Conservation (phyloP, 2,113 vertebrate species). For the Dinomys branickii region DNA sequence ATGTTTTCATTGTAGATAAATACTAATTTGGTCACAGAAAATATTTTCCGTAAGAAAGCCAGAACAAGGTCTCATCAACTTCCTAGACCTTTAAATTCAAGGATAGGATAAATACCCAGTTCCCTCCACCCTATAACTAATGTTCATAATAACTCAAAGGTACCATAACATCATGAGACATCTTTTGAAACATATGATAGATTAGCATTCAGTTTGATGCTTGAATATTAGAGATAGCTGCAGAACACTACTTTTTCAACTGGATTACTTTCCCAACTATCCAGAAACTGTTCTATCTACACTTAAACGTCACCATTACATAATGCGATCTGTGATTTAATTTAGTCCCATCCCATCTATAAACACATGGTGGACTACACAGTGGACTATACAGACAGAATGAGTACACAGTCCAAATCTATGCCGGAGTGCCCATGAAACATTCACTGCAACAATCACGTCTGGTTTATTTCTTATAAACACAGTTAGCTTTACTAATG, state of each 20-base stretch:
- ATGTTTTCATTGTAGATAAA: background rate
- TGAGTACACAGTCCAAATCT: background rate
- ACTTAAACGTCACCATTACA: background rate
- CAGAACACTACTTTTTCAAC: conserved; percentile 30
- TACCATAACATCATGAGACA: background rate
- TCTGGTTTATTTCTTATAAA: background rate
- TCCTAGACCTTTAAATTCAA: conserved; percentile 12
- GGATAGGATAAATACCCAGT: background rate
- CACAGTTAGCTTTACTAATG: background rate
- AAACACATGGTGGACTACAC: background rate
- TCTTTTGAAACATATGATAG: conserved; percentile 1
- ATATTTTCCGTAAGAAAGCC: conserved; percentile 7
- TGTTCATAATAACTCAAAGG: background rate
- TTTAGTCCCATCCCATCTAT: background rate
- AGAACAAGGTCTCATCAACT: background rate
- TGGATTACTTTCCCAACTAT: conserved; percentile 27
- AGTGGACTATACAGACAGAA: conserved; percentile 31
- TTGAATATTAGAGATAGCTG: background rate
- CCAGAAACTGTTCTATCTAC: conserved; percentile 44
- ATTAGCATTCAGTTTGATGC: background rate
- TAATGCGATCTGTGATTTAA: conserved; percentile 18
- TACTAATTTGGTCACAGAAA: background rate
- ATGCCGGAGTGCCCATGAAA: background rate
- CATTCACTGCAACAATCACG: background rate
- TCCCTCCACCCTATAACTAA: background rate